phyloP scores from a whole-genome alignment of 2,888 invertebrate species.

The Zygogramma bicolorata region DNA sequence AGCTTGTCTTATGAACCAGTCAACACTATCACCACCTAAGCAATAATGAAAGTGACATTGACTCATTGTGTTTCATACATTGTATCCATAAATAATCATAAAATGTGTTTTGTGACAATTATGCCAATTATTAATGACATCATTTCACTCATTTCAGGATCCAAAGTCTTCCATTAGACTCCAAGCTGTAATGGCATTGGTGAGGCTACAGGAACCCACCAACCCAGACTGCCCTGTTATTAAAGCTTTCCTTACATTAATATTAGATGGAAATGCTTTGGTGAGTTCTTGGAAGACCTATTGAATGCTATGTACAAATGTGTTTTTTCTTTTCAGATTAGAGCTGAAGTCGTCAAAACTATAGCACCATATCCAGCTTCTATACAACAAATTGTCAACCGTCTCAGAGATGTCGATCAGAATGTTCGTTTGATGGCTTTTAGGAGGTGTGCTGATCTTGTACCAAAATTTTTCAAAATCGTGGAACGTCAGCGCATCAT shows the following conservation, averaged over 20 bases:
- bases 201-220: conserved; percentile 83
- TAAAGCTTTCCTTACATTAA: conserved; percentile 80
- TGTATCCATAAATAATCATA: too few species aligned
- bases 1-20: too few species aligned
- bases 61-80: too few species aligned
- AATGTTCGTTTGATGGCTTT: conserved; percentile 76
- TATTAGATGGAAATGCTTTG: conserved; percentile 76
- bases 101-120: too few species aligned
- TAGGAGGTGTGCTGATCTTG: conserved; percentile 51
- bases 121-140: too few species aligned
- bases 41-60: too few species aligned
- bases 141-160: too few species aligned
- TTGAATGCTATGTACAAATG: background rate
- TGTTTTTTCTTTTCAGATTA: conserved; percentile 40
- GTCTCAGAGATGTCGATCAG: conserved; percentile 83
- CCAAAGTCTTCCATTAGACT: conserved; percentile 80
- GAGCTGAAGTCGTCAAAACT: conserved; percentile 50
- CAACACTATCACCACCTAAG: too few species aligned
- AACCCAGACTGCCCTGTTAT: conserved; percentile 83
- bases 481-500: conserved; percentile 74
- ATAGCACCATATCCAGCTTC: conserved; percentile 52
- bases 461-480: conserved; percentile 69
- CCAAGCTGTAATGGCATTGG: conserved; percentile 83
- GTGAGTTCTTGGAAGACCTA: conserved; percentile 62
- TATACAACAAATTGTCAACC: conserved; percentile 67